These are phyloP conservation scores for Solenodon paradoxus DNA, from an alignment of 2,113 vertebrate species.

Conservation along the genomic window DNA sequence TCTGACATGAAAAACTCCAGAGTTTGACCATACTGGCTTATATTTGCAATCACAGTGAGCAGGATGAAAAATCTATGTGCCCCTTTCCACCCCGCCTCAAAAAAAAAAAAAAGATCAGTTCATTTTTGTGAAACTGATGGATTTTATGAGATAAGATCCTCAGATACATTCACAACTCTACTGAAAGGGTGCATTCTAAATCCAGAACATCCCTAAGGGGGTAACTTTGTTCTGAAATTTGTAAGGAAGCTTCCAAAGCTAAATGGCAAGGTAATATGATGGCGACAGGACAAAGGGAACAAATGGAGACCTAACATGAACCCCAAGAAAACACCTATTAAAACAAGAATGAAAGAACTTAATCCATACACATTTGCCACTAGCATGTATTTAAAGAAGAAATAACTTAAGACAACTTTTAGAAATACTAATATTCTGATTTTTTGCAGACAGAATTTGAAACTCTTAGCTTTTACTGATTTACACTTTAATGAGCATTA, in stretches of 20 bases:
- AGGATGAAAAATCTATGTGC: background rate
- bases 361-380: background rate
- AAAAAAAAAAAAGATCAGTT: background rate
- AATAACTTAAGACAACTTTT: background rate
- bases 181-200: background rate
- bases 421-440: background rate
- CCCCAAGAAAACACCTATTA: background rate
- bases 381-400: background rate
- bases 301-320: background rate
- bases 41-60: background rate
- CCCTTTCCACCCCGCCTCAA: too few relatives aligned
- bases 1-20: background rate
- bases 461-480: constrained; percentile 13
- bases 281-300: background rate
- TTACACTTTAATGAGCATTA: constrained; percentile 19
- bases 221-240: background rate
- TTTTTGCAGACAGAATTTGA: background rate
- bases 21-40: background rate
- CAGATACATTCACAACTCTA: background rate
- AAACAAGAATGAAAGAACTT: background rate
- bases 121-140: background rate
- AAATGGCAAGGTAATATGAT: background rate
- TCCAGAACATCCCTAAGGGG: background rate
- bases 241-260: background rate
- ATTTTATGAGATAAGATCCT: background rate